Evolutionary conservation across 2,113 vertebrate species (phyloP), one percentile per base, ranked within the genome.

Genomic region (Leucoraja erinaceus): DNA sequence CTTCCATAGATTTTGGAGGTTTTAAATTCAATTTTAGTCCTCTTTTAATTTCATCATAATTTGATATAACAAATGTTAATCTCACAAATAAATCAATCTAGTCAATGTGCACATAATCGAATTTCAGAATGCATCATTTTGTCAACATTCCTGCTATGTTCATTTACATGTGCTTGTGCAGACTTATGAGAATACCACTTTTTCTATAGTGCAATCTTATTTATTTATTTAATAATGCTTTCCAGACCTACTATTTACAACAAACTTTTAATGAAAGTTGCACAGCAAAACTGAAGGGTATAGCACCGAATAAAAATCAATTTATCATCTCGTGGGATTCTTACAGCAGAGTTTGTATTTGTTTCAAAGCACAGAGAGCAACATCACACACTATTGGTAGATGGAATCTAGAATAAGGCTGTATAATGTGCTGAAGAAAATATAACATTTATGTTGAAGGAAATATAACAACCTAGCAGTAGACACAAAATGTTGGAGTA

Each of bases 341-440:
- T 70, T 70, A 33, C 63, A 68, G 86, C 84, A 31, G 84, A 90
- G 11, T 18, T 90, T 90, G 84, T n/a, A 90, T 59, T 61, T 90
- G 88, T 31, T 90, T 70, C 66, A n/a, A 33, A 31, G 61, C 63
- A 38, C 63, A 90, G n/a, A 18, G 14, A n/a, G 47, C 88, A 90
- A 90, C 33, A 59, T 70, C 12, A 70, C 63, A 68, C 25, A 18
- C 66, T 66, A 61, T 33, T n/a, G 20, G 63, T 63, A 33, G 16
- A 38, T 18, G 31, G 22, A 90, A 47, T 28, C 9, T 70, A 25
- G 88, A 38, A 70, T 70, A 72, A 38, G 5, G n/a, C 88, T 90
- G n/a, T 68, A 38, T 31, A 10, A 63, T 90, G 68, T 90, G 88
- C 63, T 90, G 38, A 47, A 47, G 38, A 47, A 47, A 47, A 47